Evolutionary conservation across 2,888 invertebrate genomes (phyloP).

Genomic region (Lasioglossum morio): DNA sequence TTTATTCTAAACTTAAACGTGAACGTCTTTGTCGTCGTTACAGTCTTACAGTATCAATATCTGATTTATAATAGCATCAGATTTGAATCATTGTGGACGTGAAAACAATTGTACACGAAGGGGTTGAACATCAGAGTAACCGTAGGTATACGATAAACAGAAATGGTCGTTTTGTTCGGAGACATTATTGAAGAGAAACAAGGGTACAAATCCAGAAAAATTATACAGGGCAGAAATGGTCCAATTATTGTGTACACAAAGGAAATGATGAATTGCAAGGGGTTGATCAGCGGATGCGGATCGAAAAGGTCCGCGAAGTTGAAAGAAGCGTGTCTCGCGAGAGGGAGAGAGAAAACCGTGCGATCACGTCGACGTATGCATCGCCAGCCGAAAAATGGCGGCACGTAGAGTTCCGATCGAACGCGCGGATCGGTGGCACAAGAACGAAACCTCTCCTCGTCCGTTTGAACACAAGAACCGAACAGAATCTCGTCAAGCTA

Average conservation of each 20-base stretch:
- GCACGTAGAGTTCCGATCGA: not conserved
- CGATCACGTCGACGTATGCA: not conserved
- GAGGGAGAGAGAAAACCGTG: slow-evolving; percentile 38
- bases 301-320: not conserved
- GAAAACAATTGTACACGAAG: not conserved
- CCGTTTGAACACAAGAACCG: slow-evolving; percentile 24
- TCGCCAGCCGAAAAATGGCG: not conserved
- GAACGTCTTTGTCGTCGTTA: no score
- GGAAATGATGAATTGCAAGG: not conserved
- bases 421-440: not conserved
- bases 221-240: no score
- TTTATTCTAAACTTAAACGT: no score
- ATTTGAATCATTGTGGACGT: not conserved
- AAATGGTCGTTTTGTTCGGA: no score
- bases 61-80: no score
- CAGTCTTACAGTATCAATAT: no score
- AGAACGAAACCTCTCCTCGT: not conserved
- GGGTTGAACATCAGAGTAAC: no score
- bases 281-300: not conserved
- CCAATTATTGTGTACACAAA: not conserved
- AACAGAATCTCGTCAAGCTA: not conserved
- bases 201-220: no score
- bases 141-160: no score
- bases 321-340: slow-evolving; percentile 22
- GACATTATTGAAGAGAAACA: no score